Evolutionary conservation across 1,140 invertebrate species (phyloP).

Genomic region (Rhopalosiphum padi): DNA sequence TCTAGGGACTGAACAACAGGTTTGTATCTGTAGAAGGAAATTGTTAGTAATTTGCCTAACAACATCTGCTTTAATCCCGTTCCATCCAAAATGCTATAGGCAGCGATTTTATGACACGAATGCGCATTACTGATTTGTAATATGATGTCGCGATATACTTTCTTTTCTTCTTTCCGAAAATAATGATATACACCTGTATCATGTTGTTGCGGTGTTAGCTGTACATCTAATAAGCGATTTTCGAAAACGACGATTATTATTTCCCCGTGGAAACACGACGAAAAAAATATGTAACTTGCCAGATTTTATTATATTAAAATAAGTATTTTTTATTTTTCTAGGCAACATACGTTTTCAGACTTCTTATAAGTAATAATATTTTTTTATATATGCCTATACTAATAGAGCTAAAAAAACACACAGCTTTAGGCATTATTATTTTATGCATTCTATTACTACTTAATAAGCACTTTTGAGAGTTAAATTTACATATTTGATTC

Average conservation of each 20-base stretch:
- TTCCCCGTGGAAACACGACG: background rate
- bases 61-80: background rate
- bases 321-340: background rate
- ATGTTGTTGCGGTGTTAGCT: background rate
- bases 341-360: background rate
- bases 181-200: background rate
- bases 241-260: background rate
- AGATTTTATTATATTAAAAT: background rate
- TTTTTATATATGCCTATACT: background rate
- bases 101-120: background rate
- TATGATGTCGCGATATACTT: background rate
- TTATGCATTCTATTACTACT: background rate
- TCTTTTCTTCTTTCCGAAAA: conserved; percentile 26
- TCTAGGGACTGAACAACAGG: background rate
- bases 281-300: background rate
- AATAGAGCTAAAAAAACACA: background rate
- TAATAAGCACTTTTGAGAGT: background rate
- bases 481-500: background rate
- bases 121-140: background rate
- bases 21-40: conserved; percentile 19
- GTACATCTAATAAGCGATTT: background rate
- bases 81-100: background rate
- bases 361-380: background rate
- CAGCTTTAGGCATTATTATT: background rate
- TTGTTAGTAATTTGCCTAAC: background rate